phyloP scores from a whole-genome alignment of 2,797 vertebrate genomes.

The Macropus fuliginosus region DNA sequence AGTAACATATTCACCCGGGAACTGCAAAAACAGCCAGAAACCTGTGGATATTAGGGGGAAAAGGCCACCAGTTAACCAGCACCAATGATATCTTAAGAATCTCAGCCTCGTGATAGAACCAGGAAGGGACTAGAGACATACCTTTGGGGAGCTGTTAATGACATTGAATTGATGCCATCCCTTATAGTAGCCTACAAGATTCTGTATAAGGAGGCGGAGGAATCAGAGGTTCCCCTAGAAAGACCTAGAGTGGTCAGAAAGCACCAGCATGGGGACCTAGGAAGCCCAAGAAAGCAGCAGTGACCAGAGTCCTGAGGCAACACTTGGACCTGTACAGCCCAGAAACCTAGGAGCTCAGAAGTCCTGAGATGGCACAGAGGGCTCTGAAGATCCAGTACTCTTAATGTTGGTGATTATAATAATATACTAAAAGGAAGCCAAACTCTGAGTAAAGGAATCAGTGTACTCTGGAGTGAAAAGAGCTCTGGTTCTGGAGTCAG shows the following conservation, averaged over 20 bases:
- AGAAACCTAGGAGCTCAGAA: not conserved
- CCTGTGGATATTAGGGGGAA: not conserved
- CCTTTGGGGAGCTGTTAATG: not conserved
- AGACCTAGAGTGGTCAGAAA: not conserved
- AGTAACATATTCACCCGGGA: not conserved
- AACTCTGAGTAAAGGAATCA: not conserved
- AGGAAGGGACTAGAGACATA: not conserved
- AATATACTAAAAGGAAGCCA: not conserved
- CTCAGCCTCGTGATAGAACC: not conserved
- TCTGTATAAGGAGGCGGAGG: not conserved
- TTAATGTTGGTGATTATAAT: not conserved
- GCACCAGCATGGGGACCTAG: not conserved
- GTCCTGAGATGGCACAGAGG: not conserved
- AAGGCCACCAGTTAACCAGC: not conserved
- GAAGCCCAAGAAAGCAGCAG: not conserved
- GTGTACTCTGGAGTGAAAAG: not conserved
- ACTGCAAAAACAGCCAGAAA: not conserved
- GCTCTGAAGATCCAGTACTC: not conserved
- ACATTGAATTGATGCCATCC: not conserved
- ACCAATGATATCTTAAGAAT: not conserved
- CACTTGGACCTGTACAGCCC: not conserved
- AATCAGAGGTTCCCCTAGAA: not conserved
- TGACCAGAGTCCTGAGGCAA: not conserved
- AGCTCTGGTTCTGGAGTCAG: not conserved
- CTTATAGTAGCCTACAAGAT: not conserved